Base-by-base conservation (phyloP, 2,888 invertebrate species). In the Lasioglossum morio region DNA sequence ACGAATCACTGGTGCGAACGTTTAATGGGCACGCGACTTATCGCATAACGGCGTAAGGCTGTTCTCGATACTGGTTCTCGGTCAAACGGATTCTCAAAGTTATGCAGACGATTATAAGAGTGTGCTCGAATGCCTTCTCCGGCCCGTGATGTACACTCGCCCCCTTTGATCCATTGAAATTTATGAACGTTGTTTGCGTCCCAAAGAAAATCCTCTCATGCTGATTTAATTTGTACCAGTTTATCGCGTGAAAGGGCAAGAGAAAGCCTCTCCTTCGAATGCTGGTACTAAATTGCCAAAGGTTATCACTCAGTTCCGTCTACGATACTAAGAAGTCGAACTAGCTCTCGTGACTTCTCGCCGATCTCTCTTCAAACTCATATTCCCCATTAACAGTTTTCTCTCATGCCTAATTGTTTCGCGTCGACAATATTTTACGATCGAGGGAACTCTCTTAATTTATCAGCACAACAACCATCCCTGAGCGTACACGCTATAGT, bases 11-110 rank as follows among this genome's bases (percentile, higher is more conserved):
- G 91, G 91, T 91, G 92, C 81, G 86, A 84, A 93, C 92, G 92
- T 94, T 85, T 94, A 93, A 93, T 93, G 93, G 93, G 94, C 93
- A 91, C 92, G 92, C 88, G 91, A 89, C 93, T 95, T 95, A 95
- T 95, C 94, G 93, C 93, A 92, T 94, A 94, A 95, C 94, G 94
- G 94, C 93, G 93, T 92, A 92, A 92, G 91, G 92, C 93, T 85
- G 91, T 91, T 91, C 91, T 89, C 90, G 91, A 91, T 91, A 91
- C 90, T 92, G 92, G 92, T 93, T 94, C 94, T 94, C 94, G 95
- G 94, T 95, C 94, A 95, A 94, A 92, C 93, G 94, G 92, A 92
- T 93, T 92, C 92, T 90, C 91, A 91, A 93, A 94, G 93, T 94
- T 94, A 94, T 94, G 93, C 93, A 92, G 92, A 92, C 90, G 93